Conservation (phyloP, 2,888 invertebrate genomes). For the Glaucopsyche alexis region DNA sequence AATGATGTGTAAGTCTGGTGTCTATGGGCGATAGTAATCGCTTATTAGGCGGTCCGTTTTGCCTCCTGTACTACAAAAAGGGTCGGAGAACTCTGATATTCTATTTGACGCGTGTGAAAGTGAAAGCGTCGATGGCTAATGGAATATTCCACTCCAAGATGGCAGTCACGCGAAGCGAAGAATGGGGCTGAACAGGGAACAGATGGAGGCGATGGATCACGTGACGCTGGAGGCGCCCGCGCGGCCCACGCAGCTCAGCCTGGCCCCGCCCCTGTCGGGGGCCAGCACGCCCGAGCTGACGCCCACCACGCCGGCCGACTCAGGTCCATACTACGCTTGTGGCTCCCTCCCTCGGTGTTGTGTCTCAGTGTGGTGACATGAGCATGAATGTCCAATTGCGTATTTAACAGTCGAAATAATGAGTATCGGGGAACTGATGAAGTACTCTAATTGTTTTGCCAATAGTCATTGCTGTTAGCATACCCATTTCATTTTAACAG, state of each 20-base stretch:
- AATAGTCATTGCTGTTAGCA: no score
- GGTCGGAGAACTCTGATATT: neutral
- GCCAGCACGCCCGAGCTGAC: constrained; percentile 77
- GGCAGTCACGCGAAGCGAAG: constrained; percentile 81
- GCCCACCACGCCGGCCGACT: constrained; percentile 78
- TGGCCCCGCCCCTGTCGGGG: constrained; percentile 69
- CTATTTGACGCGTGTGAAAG: neutral
- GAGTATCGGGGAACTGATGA: no score
- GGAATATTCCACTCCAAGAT: constrained; percentile 75
- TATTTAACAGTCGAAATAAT: neutral
- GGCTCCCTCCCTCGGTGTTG: constrained; percentile 47
- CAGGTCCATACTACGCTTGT: constrained; percentile 64
- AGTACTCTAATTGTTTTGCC: no score
- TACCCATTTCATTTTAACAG: no score
- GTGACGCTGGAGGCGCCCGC: constrained; percentile 64
- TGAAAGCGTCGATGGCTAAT: constrained; percentile 47
- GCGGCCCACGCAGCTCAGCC: constrained; percentile 70
- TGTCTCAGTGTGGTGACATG: constrained; percentile 34
- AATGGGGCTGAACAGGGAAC: constrained; percentile 79
- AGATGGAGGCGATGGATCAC: constrained; percentile 77
- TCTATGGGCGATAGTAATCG: neutral
- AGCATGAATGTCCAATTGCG: neutral
- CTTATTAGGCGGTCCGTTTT: neutral
- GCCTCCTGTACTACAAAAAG: neutral
- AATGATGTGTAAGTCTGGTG: no score